Percentiles rank a stretch among this genome's conserved stretches.
phyloP scores from a whole-genome alignment of 2,797 vertebrate species.

The Anas flavirostris region DNA sequence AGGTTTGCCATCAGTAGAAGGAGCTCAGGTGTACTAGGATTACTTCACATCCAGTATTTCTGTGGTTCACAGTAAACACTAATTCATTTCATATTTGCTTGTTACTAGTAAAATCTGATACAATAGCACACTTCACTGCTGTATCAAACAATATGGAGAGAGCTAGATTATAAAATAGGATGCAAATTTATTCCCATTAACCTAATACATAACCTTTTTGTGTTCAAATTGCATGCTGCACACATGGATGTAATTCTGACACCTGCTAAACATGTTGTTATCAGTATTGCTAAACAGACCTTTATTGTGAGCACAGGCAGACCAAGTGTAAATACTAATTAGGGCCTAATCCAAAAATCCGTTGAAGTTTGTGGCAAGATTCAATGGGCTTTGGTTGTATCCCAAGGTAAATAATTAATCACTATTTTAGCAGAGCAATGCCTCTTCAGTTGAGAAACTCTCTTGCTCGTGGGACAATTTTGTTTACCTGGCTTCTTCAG shows the following conservation, averaged over 20 bases:
- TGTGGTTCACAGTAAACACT: not conserved
- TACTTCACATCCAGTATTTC: not conserved
- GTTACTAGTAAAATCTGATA: not conserved
- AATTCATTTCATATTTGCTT: not conserved
- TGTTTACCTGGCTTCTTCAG: not conserved
- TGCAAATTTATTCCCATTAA: not conserved
- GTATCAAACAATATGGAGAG: not conserved
- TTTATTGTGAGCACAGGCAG: not conserved
- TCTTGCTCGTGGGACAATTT: not conserved
- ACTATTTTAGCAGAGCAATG: not conserved
- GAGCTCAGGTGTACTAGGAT: not conserved
- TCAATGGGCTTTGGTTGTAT: not conserved
- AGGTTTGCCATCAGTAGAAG: not conserved
- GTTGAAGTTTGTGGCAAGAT: not conserved
- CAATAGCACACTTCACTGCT: not conserved
- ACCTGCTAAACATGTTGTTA: not conserved
- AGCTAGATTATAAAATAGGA: not conserved
- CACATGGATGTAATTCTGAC: not conserved
- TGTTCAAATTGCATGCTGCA: not conserved
- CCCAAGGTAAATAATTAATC: not conserved
- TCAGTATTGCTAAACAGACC: not conserved
- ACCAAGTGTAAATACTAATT: conserved; percentile 35
- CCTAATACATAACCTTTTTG: not conserved
- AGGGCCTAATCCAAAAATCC: conserved; percentile 28
- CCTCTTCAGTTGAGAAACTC: not conserved